Evolutionary conservation across 2,888 invertebrate species (phyloP), one percentile per base, ranked within the genome.

Genomic region (Pardosa pseudoannulata): DNA sequence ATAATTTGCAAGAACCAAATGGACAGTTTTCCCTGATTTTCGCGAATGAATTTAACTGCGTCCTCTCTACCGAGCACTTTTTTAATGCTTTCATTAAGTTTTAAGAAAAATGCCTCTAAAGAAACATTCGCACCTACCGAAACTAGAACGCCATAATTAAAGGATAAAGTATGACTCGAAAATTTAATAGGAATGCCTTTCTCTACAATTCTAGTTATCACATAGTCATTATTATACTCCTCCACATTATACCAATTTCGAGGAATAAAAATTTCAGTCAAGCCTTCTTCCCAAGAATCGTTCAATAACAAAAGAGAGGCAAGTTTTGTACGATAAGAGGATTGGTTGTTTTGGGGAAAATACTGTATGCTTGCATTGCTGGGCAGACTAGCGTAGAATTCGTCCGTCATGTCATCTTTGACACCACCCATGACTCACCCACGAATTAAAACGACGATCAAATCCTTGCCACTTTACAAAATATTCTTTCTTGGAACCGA

Each of bases 311-410:
- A 79, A 19, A 81, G 75, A 29, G 87, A 62, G 1, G 88, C 88
- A 71, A 91, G 65, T 31, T 90, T 89, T 1, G 90, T 90, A 64
- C 56, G 85, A 79, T 87, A 91, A 32, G 88, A 75, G 11, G 90
- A 72, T 27, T 90, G 88, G 3, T 88, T 90, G 83, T 90, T 90
- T 46, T 89, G 70, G 0, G 89, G 89, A 79, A 89, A 90, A 72
- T 89, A 89, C 5, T 79, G 0, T 87, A 89, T 89, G 9, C 89
- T 89, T 27, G 89, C 89, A 71, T 90, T 90, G 32, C 89, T 89
- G n/a, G 89, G 87, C 5, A 90, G 65, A 0, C 89, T 90, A 0
- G 90, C 31, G 73, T 89, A 90, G 27, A 86, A 86, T 3, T 71
- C 68, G 1, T 29, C 9, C 16, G 28, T 1, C 28, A 41, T n/a